Conservation (phyloP, 2,797 vertebrate genomes). For the Acrossocheilus fasciatus region DNA sequence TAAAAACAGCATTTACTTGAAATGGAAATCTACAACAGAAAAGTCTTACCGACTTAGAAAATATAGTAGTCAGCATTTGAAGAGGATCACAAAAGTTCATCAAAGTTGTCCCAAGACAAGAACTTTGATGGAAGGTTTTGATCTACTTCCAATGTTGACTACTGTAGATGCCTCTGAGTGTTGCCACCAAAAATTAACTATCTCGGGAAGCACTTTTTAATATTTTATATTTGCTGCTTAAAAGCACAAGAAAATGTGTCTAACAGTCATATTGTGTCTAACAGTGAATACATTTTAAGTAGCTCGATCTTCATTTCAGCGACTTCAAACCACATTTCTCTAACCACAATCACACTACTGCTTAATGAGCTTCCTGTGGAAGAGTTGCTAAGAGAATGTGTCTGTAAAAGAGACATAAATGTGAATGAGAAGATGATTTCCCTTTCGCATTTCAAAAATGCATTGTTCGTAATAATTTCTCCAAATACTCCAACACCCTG, state of each 20-base stretch:
- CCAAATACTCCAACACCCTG: not conserved
- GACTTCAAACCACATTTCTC: slow-evolving; percentile 7
- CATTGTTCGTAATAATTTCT: not conserved
- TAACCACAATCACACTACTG: slow-evolving; percentile 38
- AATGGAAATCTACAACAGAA: not conserved
- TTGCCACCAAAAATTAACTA: not conserved
- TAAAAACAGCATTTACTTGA: not conserved
- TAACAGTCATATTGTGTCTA: not conserved
- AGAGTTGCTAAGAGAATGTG: not conserved
- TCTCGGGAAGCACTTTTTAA: not conserved
- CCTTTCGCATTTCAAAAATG: not conserved
- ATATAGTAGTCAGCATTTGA: too few relatives aligned
- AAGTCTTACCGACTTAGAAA: not conserved
- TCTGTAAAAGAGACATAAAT: not conserved
- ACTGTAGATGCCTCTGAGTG: not conserved
- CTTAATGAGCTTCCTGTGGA: slow-evolving; percentile 18
- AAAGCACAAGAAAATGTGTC: not conserved
- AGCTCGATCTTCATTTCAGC: not conserved
- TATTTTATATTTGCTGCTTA: not conserved
- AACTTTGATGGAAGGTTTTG: too few relatives aligned
- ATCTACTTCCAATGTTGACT: too few relatives aligned
- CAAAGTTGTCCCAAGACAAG: too few relatives aligned
- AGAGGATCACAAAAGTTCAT: too few relatives aligned
- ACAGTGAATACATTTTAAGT: not conserved
- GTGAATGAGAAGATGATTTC: not conserved